Conservation (phyloP, 2,888 invertebrate species). For the Operophtera brumata region DNA sequence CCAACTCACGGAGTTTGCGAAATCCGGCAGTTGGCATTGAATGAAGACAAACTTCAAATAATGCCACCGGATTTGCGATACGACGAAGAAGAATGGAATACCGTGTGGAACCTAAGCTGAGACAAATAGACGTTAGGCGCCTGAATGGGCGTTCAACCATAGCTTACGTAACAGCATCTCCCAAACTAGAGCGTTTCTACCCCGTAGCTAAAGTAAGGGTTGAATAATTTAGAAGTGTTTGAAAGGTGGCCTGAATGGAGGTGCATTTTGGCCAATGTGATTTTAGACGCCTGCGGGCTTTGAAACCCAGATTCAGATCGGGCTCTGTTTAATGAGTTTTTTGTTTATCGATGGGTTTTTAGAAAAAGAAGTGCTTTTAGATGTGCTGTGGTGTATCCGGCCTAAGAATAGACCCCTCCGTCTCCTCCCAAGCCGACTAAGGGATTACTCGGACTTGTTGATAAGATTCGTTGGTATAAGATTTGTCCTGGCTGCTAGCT, state of each 20-base stretch:
- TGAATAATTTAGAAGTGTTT: conserved; percentile 16
- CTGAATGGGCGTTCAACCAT: neutral
- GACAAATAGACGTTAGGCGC: no score
- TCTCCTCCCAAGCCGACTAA: no score
- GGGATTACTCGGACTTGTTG: no score
- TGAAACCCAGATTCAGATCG: neutral
- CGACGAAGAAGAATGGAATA: neutral
- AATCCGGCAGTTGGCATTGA: conserved; percentile 5
- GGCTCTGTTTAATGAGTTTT: conserved; percentile 5
- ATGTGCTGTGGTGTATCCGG: no score
- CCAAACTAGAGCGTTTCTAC: conserved; percentile 2
- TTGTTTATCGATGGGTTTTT: no score
- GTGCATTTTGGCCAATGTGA: conserved; percentile 14
- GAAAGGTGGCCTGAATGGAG: conserved; percentile 2
- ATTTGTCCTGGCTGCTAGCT: no score
- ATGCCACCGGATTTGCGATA: neutral
- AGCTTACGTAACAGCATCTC: neutral
- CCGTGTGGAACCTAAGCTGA: neutral
- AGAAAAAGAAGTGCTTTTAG: no score
- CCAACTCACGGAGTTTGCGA: no score
- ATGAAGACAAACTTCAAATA: conserved; percentile 7
- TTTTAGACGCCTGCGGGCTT: conserved; percentile 9
- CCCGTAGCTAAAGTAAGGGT: conserved; percentile 4
- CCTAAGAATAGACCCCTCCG: no score
- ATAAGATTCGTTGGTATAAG: no score